These are phyloP conservation scores for Trinorchestia longiramus DNA, from an alignment of 1,140 invertebrate genomes.

Conservation along the genomic window DNA sequence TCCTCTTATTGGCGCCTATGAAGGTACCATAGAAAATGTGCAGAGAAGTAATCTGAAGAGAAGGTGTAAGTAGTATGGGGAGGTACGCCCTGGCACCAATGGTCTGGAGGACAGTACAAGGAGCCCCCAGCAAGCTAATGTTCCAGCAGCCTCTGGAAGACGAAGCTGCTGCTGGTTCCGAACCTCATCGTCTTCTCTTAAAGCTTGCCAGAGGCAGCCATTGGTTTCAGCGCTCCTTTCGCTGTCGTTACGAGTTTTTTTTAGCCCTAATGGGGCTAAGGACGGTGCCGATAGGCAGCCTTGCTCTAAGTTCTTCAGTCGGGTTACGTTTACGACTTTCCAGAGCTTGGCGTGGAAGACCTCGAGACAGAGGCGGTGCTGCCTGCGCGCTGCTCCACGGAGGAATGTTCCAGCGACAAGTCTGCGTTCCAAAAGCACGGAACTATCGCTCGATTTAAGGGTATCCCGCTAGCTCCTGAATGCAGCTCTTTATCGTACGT, in stretches of 20 bases:
- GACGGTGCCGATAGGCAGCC: conserved; percentile 44
- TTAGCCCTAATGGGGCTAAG: background rate
- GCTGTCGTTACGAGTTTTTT: conserved; percentile 15
- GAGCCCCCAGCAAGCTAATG: background rate
- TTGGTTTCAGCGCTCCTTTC: conserved; percentile 19
- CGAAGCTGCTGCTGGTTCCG: background rate
- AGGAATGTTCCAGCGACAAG: background rate
- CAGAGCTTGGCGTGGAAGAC: background rate
- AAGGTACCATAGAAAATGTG: conserved; percentile 47
- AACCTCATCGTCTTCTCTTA: conserved; percentile 47
- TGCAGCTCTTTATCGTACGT: too few relatives aligned
- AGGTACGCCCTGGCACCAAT: background rate
- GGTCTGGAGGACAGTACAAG: conserved; percentile 1
- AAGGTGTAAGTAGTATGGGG: background rate
- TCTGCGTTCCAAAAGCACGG: background rate
- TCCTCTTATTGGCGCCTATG: background rate
- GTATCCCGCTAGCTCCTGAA: background rate
- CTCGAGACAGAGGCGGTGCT: background rate
- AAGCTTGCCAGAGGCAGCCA: conserved; percentile 27
- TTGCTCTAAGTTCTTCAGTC: conserved; percentile 34
- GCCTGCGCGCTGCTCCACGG: background rate
- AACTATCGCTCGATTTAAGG: background rate
- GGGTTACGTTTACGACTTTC: conserved; percentile 31
- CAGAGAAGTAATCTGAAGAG: background rate
- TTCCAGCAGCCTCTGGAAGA: conserved; percentile 32